phyloP scores from a whole-genome alignment of 2,113 vertebrate species.

The Chamaetylas fuelleborni region DNA sequence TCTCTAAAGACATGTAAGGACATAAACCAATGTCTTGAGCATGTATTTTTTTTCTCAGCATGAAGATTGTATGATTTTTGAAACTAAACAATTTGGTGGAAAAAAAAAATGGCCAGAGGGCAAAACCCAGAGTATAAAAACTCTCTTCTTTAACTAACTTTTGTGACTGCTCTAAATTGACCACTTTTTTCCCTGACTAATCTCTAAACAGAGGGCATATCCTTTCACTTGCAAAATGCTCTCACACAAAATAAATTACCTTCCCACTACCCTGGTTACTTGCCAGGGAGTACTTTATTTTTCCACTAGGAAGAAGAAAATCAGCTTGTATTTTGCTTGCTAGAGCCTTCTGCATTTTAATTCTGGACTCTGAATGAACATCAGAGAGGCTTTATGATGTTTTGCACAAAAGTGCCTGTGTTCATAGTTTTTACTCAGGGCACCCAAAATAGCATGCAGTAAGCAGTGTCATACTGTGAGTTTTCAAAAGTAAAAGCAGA shows the following conservation, averaged over 20 bases:
- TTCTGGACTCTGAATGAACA: slow-evolving; percentile 80
- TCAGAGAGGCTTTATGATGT: slow-evolving; percentile 76
- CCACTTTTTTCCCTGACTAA: slow-evolving; percentile 65
- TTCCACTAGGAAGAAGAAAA: slow-evolving; percentile 66
- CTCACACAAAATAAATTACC: slow-evolving; percentile 72
- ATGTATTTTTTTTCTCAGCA: neutral
- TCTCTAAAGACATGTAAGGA: neutral
- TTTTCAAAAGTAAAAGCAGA: slow-evolving; percentile 64
- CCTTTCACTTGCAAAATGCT: slow-evolving; percentile 72
- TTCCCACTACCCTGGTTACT: slow-evolving; percentile 60
- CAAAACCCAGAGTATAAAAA: neutral
- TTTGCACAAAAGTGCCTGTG: slow-evolving; percentile 89
- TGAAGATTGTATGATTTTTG: neutral
- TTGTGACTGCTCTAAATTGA: slow-evolving; percentile 49
- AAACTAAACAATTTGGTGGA: neutral
- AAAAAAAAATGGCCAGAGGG: neutral
- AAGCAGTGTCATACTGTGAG: slow-evolving; percentile 66
- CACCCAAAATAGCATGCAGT: slow-evolving; percentile 74
- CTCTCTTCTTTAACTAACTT: slow-evolving; percentile 54
- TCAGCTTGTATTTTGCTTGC: slow-evolving; percentile 76
- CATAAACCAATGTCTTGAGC: neutral
- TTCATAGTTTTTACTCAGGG: slow-evolving; percentile 80
- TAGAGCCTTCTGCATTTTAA: slow-evolving; percentile 82
- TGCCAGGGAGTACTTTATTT: slow-evolving; percentile 76
- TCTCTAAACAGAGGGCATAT: slow-evolving; percentile 71